Percentiles rank a stretch among this genome's conserved stretches.
Conservation (phyloP, 2,888 invertebrate species). For the Latheticus oryzae region DNA sequence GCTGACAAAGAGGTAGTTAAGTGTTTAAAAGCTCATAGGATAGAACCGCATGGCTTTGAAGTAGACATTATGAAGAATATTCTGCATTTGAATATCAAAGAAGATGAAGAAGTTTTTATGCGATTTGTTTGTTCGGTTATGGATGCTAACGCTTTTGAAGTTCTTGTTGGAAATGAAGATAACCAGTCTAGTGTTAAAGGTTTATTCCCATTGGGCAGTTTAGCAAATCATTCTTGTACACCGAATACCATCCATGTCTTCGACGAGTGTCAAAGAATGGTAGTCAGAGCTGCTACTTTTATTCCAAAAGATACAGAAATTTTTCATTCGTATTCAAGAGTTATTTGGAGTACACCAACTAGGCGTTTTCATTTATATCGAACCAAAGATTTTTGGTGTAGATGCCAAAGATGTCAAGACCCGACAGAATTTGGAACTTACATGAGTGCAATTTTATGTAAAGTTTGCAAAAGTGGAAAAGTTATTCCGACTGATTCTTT, state of each 20-base stretch:
- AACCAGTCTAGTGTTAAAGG: conserved; percentile 68
- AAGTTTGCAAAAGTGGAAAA: conserved; percentile 66
- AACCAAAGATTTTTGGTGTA: conserved; percentile 78
- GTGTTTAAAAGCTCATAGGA: conserved; percentile 68
- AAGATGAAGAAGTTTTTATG: conserved; percentile 72
- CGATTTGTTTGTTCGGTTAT: conserved; percentile 71
- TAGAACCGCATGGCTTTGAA: conserved; percentile 69
- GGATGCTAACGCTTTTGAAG: conserved; percentile 79
- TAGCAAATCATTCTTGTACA: conserved; percentile 78
- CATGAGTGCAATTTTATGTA: conserved; percentile 58
- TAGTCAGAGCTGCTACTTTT: conserved; percentile 70
- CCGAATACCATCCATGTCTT: conserved; percentile 76
- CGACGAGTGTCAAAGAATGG: conserved; percentile 70
- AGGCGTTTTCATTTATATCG: conserved; percentile 72
- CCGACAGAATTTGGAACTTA: conserved; percentile 72
- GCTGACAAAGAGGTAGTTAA: conserved; percentile 68
- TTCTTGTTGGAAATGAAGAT: conserved; percentile 63
- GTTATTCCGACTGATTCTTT: conserved; percentile 72
- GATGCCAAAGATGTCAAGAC: conserved; percentile 75
- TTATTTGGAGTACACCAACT: conserved; percentile 76
- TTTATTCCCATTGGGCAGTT: conserved; percentile 74
- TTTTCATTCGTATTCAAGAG: conserved; percentile 74
- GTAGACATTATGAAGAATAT: conserved; percentile 68
- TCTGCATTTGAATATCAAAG: conserved; percentile 66
- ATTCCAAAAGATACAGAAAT: conserved; percentile 74